Base-by-base conservation (phyloP, 2,797 vertebrate species). In the Rhabdomys pumilio region DNA sequence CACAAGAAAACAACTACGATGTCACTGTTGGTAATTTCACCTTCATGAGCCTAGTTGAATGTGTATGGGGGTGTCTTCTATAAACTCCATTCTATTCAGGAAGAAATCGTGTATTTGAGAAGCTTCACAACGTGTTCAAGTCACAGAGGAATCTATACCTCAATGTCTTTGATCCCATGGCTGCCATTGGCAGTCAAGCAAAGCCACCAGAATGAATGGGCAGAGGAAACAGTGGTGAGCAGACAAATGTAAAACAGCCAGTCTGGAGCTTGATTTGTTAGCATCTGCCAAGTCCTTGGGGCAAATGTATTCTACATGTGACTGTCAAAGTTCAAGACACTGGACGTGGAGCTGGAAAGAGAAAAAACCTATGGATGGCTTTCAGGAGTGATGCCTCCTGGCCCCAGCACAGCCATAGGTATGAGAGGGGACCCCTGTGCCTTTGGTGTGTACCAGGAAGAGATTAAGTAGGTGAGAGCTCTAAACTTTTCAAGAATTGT, bases 61-160 rank as follows among this genome's bases (percentile, higher is more conserved):
- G 6, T 34, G 44, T 67, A 24, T 14, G 67, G 0, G 20, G 3
- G 53, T 20, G 41, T 53, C 89, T 63, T 73, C 15, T 9, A 73
- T 29, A 69, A 53, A 82, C 17, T 19, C 41, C 44, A 88, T 73
- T 91, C 92, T 80, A 92, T 31, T 53, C 73, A 90, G 41, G 50
- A 89, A 59, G 44, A 87, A 83, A 80, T n/a, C 55, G n/a, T 9
- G 2, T 72, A 57, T 17, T 65, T 72, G 47, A 47, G n/a, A 89
- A 50, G n/a, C 50, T 63, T 31, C 0, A 34, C n/a, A 63, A 87
- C 20, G 85, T 75, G 34, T 61, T 91, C 65, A 82, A 91, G 50
- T 72, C 90, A 59, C 47, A 88, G n/a, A 87, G 44, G 44, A 63
- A 47, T 91, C n/a, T 61, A 73, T 29, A 83, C 41, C 79, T 83